These are phyloP conservation scores for Morus bassanus DNA, from an alignment of 2,797 vertebrate genomes.

Conservation along the genomic window DNA sequence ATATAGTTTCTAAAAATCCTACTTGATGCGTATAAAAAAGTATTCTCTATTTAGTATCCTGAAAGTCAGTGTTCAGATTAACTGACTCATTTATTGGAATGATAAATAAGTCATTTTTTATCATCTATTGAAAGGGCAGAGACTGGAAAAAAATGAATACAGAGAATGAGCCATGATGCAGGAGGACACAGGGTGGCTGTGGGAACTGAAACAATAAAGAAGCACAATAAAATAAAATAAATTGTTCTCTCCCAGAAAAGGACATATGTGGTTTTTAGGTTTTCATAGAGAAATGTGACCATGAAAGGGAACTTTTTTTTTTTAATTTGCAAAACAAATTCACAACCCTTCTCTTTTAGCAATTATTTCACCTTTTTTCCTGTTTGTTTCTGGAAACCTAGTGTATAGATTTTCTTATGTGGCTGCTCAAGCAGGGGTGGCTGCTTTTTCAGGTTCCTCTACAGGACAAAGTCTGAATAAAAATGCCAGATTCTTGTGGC, in stretches of 20 bases:
- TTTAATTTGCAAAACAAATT: neutral
- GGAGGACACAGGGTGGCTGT: neutral
- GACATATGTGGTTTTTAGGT: accelerated
- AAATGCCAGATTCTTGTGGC: neutral
- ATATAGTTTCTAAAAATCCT: neutral
- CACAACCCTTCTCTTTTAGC: neutral
- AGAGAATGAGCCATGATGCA: neutral
- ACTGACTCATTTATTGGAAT: neutral
- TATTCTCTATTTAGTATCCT: neutral
- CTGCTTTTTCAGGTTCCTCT: neutral
- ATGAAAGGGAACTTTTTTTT: neutral
- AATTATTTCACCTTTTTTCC: neutral
- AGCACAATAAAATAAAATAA: neutral
- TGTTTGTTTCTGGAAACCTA: neutral
- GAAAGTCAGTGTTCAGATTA: neutral
- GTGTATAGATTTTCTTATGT: neutral
- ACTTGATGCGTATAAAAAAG: neutral
- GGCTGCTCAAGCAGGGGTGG: neutral
- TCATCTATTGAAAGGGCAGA: neutral
- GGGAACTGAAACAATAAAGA: neutral
- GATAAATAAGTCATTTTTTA: neutral
- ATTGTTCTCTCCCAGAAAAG: neutral
- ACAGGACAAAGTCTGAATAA: neutral
- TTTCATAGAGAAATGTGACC: neutral
- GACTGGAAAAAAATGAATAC: neutral